These are phyloP conservation scores for Pomatorhinus ruficollis DNA, from an alignment of 2,113 vertebrate species.

Conservation along the genomic window DNA sequence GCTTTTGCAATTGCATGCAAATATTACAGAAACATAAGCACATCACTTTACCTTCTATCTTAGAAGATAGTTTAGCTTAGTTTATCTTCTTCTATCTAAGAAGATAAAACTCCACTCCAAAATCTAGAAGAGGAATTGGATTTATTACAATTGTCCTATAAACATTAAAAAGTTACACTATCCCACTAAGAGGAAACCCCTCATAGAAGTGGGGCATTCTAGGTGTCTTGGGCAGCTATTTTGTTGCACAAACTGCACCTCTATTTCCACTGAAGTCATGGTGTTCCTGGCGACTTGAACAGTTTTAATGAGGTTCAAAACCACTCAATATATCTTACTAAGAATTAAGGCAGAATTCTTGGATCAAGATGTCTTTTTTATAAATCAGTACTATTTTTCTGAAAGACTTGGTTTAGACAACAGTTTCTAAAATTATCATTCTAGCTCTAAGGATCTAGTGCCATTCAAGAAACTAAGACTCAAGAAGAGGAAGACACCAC, in stretches of 20 bases:
- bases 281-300: background rate
- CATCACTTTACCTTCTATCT: background rate
- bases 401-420: background rate
- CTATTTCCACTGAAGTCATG: background rate
- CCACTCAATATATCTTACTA: background rate
- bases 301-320: background rate
- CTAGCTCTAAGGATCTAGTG: background rate
- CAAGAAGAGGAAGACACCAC: background rate
- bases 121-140: background rate
- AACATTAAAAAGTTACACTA: background rate
- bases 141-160: background rate
- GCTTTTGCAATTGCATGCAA: background rate
- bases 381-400: background rate
- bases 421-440: background rate
- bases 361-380: background rate
- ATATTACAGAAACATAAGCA: background rate
- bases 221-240: background rate
- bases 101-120: background rate
- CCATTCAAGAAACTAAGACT: background rate
- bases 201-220: background rate
- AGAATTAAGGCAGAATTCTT: background rate
- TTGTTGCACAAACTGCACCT: background rate
- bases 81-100: background rate
- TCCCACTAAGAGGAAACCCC: background rate
- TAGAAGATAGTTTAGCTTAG: background rate